Evolutionary conservation across 2,888 invertebrate genomes (phyloP), one percentile per base, ranked within the genome.

Genomic region (Alloplasta piceator): DNA sequence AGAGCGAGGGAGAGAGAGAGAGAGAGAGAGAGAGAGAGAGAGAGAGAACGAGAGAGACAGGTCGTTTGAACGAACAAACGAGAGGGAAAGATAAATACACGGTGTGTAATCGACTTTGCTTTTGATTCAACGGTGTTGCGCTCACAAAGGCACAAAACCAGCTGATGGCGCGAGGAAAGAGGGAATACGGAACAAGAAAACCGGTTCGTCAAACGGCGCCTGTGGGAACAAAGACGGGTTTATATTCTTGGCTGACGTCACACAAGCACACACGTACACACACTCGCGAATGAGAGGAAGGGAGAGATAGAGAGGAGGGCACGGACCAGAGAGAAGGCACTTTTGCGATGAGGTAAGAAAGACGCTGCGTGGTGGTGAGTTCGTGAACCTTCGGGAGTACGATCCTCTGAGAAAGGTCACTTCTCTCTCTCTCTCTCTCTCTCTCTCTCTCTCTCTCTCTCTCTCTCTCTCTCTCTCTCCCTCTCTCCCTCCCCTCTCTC

Each of bases 211-310:
- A 86, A 87, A 87, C 87, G 87, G 87, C 87, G 86, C 85, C 85
- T 86, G 87, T 89, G 88, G 87, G 90, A 90, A 90, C 91, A 91
- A 91, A 91, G 90, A 91, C 90, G 86, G 89, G 90, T 90, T 90
- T 26, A 26, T 26, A 88, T 88, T 85, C 86, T 85, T 85, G 83
- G 75, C 78, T 90, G 90, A 91, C 91, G 90, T 90, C 90, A 90
- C 85, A 72, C 75, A 70, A 73, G 36, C 50, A 75, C 73, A 75
- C 48, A 66, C 64, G 4, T 9, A 43, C 4, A 9, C 82, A 80
- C 83, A 84, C 52, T 50, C n/a, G 61, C 74, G 85, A 84, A 87
- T 85, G 87, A 85, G 86, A 87, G 86, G 88, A 80, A 72, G 81
- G 56, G 58, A 58, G 52, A 73, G 70, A 78, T 78, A 80, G 73